Evolutionary conservation across 1,140 invertebrate genomes (phyloP).

Genomic region (Berghia stephanieae): DNA sequence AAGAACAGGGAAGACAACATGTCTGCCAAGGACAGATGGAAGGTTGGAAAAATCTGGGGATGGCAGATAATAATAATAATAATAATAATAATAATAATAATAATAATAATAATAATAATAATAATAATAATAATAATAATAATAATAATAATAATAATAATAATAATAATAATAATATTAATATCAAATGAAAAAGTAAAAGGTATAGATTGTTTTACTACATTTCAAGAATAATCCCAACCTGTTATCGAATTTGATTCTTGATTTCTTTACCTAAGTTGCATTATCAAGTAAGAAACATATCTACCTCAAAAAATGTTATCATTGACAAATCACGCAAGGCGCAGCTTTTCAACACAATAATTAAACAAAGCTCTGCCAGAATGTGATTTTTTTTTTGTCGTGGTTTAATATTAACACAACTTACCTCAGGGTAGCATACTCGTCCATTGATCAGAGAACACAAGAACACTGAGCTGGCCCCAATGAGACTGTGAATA

Average conservation of each 20-base stretch:
- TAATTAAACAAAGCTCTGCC: neutral
- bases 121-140: neutral
- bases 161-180: neutral
- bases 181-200: neutral
- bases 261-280: too few species aligned
- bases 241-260: too few species aligned
- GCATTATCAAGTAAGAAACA: too few species aligned
- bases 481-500: conserved; percentile 21
- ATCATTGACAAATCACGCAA: neutral
- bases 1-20: conserved; percentile 17
- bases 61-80: neutral
- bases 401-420: neutral
- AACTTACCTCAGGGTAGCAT: conserved; percentile 14
- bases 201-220: too few species aligned
- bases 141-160: too few species aligned
- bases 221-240: too few species aligned
- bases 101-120: neutral
- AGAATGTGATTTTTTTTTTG: neutral
- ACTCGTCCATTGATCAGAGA: conserved; percentile 12
- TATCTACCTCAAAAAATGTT: neutral
- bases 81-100: neutral
- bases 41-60: conserved; percentile 29
- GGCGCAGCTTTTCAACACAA: neutral
- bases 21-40: conserved; percentile 26
- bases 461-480: conserved; percentile 21